A percentile compares a stretch with the other conserved stretches of the same genome.
Evolutionary conservation across 2,888 invertebrate species (phyloP).

Genomic region (Ischnus inquisitorius): DNA sequence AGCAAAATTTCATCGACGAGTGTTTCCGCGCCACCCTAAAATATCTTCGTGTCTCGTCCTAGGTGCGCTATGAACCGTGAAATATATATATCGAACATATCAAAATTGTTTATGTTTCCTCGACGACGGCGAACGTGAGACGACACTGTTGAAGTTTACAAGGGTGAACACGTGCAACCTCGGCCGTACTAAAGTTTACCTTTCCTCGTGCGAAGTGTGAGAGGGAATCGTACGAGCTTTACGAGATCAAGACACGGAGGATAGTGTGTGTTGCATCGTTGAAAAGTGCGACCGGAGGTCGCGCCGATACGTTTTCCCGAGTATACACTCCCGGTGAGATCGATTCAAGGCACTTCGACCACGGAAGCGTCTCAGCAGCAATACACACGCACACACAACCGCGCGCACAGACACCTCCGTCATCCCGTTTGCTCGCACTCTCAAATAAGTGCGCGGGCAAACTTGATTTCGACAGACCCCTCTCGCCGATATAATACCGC

Average conservation of each 20-base stretch:
- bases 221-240: slow-evolving; percentile 21
- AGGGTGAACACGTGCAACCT: slow-evolving; percentile 20
- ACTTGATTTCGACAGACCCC: slow-evolving; percentile 51
- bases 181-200: slow-evolving; percentile 21
- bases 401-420: not conserved
- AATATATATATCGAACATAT: slow-evolving; percentile 14
- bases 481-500: not conserved
- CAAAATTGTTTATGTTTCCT: slow-evolving; percentile 32
- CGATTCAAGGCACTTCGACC: slow-evolving; percentile 35
- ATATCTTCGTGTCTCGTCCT: not conserved
- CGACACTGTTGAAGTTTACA: slow-evolving; percentile 8
- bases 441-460: slow-evolving; percentile 61
- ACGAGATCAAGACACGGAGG: slow-evolving; percentile 39
- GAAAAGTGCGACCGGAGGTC: slow-evolving; percentile 12
- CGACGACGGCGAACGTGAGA: not conserved
- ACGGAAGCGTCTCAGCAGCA: not conserved
- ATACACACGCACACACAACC: not conserved
- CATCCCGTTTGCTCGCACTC: slow-evolving; percentile 50
- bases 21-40: no score
- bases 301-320: not conserved
- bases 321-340: slow-evolving; percentile 40
- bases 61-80: not conserved
- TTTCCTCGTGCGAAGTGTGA: slow-evolving; percentile 21
- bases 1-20: not conserved
- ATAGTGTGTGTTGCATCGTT: slow-evolving; percentile 17